phyloP scores from a whole-genome alignment of 2,888 invertebrate species.

The Lacanobia wlatinum region DNA sequence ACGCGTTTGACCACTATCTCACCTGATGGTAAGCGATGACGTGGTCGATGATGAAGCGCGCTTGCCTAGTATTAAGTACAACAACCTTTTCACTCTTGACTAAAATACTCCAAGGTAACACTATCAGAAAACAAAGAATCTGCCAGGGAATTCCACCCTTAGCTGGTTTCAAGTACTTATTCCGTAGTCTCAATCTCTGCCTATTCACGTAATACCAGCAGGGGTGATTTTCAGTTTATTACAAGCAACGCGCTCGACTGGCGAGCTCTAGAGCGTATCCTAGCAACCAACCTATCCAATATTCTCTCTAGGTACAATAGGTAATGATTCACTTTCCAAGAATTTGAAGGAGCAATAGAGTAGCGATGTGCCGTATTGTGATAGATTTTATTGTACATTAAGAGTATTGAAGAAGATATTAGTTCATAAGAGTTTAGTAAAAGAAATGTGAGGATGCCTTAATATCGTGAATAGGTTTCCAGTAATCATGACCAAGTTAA shows the following conservation, averaged over 20 bases:
- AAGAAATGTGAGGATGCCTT: not conserved
- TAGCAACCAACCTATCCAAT: slow-evolving; percentile 44
- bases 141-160: no score
- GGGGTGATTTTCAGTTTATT: slow-evolving; percentile 9
- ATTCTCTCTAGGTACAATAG: slow-evolving; percentile 24
- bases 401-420: not conserved
- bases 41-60: no score
- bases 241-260: slow-evolving; percentile 12
- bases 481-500: no score
- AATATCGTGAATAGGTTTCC: no score
- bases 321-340: slow-evolving; percentile 40
- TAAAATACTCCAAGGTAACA: no score
- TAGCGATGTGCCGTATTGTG: not conserved
- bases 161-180: not conserved
- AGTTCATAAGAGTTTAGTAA: not conserved
- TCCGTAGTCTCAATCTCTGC: not conserved
- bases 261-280: slow-evolving; percentile 24
- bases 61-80: no score
- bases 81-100: no score
- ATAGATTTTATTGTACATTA: not conserved
- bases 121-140: no score
- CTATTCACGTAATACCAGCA: not conserved
- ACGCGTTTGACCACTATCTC: no score
- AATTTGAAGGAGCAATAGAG: slow-evolving; percentile 30
- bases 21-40: no score